Evolutionary conservation across 2,888 invertebrate genomes (phyloP), one percentile per base, ranked within the genome.

Genomic region (Camponotus fellah): DNA sequence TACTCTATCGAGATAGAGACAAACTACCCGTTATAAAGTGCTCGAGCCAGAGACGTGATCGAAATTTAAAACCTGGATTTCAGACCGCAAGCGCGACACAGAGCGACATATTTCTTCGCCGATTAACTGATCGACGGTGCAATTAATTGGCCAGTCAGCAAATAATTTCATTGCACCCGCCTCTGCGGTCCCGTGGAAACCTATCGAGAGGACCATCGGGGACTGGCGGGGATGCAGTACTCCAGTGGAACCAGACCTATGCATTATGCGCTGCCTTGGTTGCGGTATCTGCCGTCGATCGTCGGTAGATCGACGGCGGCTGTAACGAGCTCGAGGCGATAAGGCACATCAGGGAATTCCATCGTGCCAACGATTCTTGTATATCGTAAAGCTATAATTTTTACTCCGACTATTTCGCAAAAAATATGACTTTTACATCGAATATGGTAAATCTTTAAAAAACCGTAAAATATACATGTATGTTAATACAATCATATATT

Each of bases 111-210:
- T 37, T 80, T 80, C 79, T 80, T 80, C 79, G 60, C 26, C 72
- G 79, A 80, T 72, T 80, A 80, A 80, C 79, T 37, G 46, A 46
- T 62, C 49, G 68, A 49, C 49, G 56, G 40, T 17, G 69, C 84
- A 79, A 84, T 84, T 85, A 76, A 82, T 86, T 82, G 79, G 58
- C 46, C 58, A 32, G 40, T 49, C 71, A 34, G 56, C 80, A 74
- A 86, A 85, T 83, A 80, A 85, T 85, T 83, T 68, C 66, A 75
- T 65, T 76, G 76, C 53, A 32, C 49, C 74, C 53, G 66, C 71
- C 77, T 53, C 64, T 83, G 83, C 74, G 86, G 81, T 83, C 43
- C 43, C 79, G 37, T 53, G 68, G 71, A 72, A 83, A 64, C 69
- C 83, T 76, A 81, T 68, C 75, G 76, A 75, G 62, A 68, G 82